phyloP scores from a whole-genome alignment of 2,113 vertebrate genomes.

The Formicarius rufipectus region DNA sequence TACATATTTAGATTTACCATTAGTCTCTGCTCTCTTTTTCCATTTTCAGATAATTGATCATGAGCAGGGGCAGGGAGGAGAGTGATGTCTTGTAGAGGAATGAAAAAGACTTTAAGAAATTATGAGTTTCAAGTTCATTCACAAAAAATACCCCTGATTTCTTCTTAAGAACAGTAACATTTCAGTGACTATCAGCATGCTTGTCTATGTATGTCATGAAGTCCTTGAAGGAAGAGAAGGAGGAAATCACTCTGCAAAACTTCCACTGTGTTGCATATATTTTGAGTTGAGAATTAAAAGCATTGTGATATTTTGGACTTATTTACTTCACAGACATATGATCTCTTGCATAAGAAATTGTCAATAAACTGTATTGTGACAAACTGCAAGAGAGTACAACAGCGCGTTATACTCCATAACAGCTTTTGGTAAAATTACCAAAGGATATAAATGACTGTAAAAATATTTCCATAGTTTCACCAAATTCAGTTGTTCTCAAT shows the following conservation, averaged over 20 bases:
- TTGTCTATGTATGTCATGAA: not conserved
- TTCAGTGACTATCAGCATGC: not conserved
- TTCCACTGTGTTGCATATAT: not conserved
- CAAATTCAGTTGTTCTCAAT: not conserved
- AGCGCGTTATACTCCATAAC: not conserved
- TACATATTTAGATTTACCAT: not conserved
- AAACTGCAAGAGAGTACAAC: not conserved
- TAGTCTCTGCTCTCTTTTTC: not conserved
- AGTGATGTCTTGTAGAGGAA: not conserved
- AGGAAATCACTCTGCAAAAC: not conserved
- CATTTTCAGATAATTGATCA: not conserved
- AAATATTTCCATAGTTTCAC: not conserved
- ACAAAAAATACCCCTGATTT: not conserved
- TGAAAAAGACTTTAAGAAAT: not conserved
- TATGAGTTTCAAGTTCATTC: not conserved
- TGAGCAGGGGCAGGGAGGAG: not conserved
- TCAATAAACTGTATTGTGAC: not conserved
- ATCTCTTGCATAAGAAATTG: not conserved
- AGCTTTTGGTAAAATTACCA: not conserved
- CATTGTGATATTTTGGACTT: not conserved
- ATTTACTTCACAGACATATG: not conserved
- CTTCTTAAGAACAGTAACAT: not conserved
- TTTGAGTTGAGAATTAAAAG: not conserved
- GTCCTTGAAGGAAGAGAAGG: not conserved
- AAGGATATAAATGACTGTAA: not conserved